Conservation (phyloP, 2,113 vertebrate genomes). For the Cochlearius cochlearius region DNA sequence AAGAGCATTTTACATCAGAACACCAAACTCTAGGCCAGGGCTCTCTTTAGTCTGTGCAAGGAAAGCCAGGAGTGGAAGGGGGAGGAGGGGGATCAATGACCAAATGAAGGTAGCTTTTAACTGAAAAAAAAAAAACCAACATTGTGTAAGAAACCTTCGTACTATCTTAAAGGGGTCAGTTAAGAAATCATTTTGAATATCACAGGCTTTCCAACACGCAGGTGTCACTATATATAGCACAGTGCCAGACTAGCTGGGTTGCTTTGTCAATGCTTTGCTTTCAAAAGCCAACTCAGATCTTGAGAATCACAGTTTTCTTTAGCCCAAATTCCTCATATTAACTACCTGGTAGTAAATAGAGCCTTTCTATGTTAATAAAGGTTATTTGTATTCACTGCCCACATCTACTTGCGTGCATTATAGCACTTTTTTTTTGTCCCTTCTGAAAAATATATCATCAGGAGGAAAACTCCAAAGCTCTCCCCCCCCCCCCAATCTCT, state of each 20-base stretch:
- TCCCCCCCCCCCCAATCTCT: background rate
- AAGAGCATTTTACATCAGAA: background rate
- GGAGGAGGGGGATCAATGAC: background rate
- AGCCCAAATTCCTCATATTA: background rate
- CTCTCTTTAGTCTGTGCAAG: background rate
- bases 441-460: background rate
- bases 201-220: background rate
- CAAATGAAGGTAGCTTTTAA: background rate
- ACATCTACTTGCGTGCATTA: background rate
- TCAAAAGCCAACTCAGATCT: background rate
- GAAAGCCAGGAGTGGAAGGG: background rate
- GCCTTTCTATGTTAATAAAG: background rate
- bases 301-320: background rate
- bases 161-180: background rate
- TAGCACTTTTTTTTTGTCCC: background rate
- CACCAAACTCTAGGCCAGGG: background rate
- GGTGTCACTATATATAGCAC: background rate
- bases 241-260: background rate
- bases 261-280: conserved; percentile 3
- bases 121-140: background rate
- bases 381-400: background rate
- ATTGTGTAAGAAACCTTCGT: background rate
- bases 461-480: conserved; percentile 4
- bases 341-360: background rate
- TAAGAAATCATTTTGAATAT: background rate